A percentile compares a stretch with the other conserved stretches of the same genome.
Evolutionary conservation across 2,113 vertebrate genomes (phyloP).

Genomic region (Ictalurus punctatus): DNA sequence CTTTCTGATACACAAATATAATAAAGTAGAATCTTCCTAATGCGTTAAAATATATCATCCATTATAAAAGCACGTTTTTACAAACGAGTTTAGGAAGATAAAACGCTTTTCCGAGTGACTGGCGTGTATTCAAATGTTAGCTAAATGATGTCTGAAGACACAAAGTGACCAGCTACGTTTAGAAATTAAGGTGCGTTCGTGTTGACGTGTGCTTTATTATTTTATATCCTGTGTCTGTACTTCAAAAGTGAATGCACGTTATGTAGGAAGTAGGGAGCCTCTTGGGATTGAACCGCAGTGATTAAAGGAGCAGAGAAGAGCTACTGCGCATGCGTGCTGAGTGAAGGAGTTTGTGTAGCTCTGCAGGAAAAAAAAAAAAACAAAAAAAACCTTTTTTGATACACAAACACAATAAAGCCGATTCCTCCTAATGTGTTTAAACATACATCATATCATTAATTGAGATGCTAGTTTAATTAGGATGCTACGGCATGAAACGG

Average conservation of each 20-base stretch:
- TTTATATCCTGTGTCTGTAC: not conserved
- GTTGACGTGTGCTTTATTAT: no score
- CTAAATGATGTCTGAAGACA: not conserved
- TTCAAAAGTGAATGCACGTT: not conserved
- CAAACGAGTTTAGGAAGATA: not conserved
- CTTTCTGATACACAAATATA: not conserved
- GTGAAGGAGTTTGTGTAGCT: not conserved
- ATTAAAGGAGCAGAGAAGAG: constrained; percentile 18
- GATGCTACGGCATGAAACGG: not conserved
- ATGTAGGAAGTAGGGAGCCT: not conserved
- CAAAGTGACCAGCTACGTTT: not conserved
- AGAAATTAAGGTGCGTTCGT: not conserved
- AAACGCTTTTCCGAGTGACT: not conserved
- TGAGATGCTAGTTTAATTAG: not conserved
- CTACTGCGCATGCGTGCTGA: constrained; percentile 6
- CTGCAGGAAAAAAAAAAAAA: not conserved
- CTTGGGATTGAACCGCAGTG: not conserved
- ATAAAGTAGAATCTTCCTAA: not conserved
- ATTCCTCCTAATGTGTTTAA: not conserved
- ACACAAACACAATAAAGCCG: not conserved
- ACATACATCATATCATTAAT: not conserved
- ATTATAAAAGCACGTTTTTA: not conserved
- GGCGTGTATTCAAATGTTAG: not conserved
- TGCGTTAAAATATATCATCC: not conserved
- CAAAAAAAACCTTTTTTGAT: not conserved